phyloP scores from a whole-genome alignment of 2,888 invertebrate species.

The Orgyia antiqua region DNA sequence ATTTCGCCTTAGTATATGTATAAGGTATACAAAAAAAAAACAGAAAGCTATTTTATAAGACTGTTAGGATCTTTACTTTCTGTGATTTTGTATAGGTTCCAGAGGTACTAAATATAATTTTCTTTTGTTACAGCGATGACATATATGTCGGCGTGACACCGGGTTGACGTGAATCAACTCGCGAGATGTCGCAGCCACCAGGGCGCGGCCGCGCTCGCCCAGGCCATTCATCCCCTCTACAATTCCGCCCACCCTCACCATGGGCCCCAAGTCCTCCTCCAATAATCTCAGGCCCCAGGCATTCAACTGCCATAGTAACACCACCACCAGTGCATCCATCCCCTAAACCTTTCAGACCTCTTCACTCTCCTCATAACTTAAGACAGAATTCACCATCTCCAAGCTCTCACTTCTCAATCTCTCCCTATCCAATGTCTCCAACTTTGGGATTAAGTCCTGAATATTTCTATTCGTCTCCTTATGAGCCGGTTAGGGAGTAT shows the following conservation, averaged over 20 bases:
- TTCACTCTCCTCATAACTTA: conserved; percentile 64
- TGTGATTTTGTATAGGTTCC: too few relatives aligned
- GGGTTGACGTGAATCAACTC: conserved; percentile 74
- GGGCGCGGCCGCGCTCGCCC: conserved; percentile 70
- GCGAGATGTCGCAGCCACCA: conserved; percentile 73
- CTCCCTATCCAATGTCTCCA: conserved; percentile 75
- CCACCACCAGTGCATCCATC: conserved; percentile 78
- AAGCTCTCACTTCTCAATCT: conserved; percentile 71
- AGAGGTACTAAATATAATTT: conserved; percentile 5
- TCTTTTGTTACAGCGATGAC: conserved; percentile 71
- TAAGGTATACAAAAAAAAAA: too few relatives aligned
- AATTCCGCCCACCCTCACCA: conserved; percentile 86
- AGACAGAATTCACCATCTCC: conserved; percentile 69
- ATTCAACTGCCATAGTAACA: conserved; percentile 74
- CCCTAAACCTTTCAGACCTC: conserved; percentile 68
- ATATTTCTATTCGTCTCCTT: conserved; percentile 78
- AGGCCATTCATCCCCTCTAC: conserved; percentile 77
- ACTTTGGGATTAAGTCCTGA: conserved; percentile 80
- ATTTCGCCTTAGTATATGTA: too few relatives aligned
- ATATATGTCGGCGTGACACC: conserved; percentile 72
- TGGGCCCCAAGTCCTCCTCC: conserved; percentile 88
- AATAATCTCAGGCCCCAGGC: conserved; percentile 80
- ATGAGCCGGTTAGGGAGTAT: conserved; percentile 79
- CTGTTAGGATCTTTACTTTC: too few relatives aligned
- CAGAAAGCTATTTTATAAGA: too few relatives aligned